Evolutionary conservation across 2,888 invertebrate genomes (phyloP).

Genomic region (Chrysomela aeneicollis): DNA sequence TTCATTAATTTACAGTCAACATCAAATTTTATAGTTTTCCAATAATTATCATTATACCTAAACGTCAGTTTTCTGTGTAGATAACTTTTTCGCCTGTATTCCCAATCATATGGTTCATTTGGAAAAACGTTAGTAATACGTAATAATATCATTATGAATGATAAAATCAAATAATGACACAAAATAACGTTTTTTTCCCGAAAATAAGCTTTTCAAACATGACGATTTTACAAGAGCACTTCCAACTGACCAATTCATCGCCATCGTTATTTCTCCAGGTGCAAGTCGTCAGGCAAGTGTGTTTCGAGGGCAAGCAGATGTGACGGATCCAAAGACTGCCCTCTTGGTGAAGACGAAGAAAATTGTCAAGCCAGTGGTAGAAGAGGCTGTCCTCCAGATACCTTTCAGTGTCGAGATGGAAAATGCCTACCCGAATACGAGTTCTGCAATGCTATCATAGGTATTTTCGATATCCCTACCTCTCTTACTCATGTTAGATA

Average conservation of each 20-base stretch:
- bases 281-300: conserved; percentile 73
- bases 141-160: too few species aligned
- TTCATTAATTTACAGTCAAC: too few species aligned
- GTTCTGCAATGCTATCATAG: conserved; percentile 88
- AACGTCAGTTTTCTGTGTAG: too few species aligned
- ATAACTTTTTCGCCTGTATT: too few species aligned
- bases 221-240: too few species aligned
- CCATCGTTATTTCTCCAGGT: conserved; percentile 56
- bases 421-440: conserved; percentile 90
- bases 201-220: too few species aligned
- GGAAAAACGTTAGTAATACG: too few species aligned
- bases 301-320: conserved; percentile 82
- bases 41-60: too few species aligned
- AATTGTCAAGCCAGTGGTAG: conserved; percentile 58
- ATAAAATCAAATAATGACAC: too few species aligned
- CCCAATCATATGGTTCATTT: too few species aligned
- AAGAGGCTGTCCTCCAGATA: conserved; percentile 77
- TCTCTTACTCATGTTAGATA: not conserved
- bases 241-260: not conserved
- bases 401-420: conserved; percentile 86
- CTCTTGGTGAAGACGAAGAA: conserved; percentile 68
- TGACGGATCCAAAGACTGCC: conserved; percentile 81
- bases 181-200: too few species aligned
- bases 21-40: too few species aligned
- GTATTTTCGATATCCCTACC: conserved; percentile 3